phyloP scores from a whole-genome alignment of 2,888 invertebrate genomes.

The Agonopterix arenella region DNA sequence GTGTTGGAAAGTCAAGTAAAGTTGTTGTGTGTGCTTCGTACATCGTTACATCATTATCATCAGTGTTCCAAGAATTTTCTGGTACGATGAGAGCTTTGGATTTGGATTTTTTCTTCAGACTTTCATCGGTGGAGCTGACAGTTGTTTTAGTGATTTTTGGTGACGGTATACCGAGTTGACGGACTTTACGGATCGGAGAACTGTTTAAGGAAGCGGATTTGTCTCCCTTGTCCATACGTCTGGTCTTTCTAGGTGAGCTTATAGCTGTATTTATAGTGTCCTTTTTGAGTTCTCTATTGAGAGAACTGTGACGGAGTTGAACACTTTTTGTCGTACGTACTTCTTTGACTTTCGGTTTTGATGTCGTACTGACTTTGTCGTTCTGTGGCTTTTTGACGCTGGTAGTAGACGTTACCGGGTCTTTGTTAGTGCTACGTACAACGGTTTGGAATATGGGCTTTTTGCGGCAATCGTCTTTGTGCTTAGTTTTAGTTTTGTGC shows the following conservation, averaged over 20 bases:
- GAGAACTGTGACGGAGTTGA: constrained; percentile 59
- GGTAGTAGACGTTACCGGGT: constrained; percentile 46
- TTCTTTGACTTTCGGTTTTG: constrained; percentile 45
- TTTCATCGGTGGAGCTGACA: constrained; percentile 57
- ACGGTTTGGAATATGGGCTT: constrained; percentile 69
- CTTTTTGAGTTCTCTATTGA: constrained; percentile 56
- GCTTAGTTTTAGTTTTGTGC: constrained; percentile 42
- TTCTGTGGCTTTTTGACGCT: constrained; percentile 40
- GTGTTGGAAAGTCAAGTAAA: constrained; percentile 47
- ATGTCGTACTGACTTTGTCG: constrained; percentile 48
- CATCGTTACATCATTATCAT: constrained; percentile 67
- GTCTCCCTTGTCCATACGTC: constrained; percentile 63
- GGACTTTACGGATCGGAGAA: constrained; percentile 66
- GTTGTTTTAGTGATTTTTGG: constrained; percentile 41
- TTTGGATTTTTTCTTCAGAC: constrained; percentile 57
- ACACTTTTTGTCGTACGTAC: constrained; percentile 51
- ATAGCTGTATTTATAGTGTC: constrained; percentile 54
- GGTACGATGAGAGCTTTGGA: constrained; percentile 42
- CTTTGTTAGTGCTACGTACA: constrained; percentile 52
- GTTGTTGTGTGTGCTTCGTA: constrained; percentile 70
- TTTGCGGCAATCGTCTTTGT: constrained; percentile 41
- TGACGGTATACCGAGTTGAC: constrained; percentile 53
- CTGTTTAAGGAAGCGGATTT: constrained; percentile 65
- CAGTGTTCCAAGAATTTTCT: constrained; percentile 40
- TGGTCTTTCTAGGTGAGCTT: constrained; percentile 63